Evolutionary conservation across 2,797 vertebrate species (phyloP), one percentile per base, ranked within the genome.

Genomic region (Coccyzus lansbergi): DNA sequence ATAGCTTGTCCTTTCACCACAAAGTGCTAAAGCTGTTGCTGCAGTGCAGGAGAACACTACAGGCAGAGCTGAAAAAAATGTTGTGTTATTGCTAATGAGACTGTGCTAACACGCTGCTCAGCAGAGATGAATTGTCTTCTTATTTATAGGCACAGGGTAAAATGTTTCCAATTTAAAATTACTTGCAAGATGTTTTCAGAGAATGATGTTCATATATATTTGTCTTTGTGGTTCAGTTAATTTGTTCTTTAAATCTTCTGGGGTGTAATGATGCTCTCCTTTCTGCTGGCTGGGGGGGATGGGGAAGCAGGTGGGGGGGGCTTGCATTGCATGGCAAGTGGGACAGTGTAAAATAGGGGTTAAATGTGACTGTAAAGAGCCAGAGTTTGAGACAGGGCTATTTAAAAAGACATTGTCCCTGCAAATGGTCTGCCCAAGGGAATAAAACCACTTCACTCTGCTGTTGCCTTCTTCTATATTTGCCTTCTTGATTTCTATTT

Each of bases 11-110:
- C 86, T 91, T 91, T 88, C 62, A 15, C 56, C 24, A 8, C 5
- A 2, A 93, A 96, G 90, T 88, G 93, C 87, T 81, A 81, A 93
- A 96, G 93, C 88, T 60, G 26, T 79, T 97, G 95, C 97, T 97
- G 98, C 96, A 97, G 94, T 97, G 97, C 97, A 96, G 98, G 91
- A 96, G 92, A 81, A 81, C 85, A 92, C 58, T 94, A 86, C 94
- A 95, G 96, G 80, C 88, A 91, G 83, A 81, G 86, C 92, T 88
- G 62, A 68, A 52, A 28, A 46, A 65, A 34, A 9, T 15, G 72
- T 72, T 67, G 87, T 74, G 51, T 76, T 48, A 42, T 16, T 94
- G 95, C 96, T 96, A 75, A 96, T 29, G 79, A 91, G 95, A 13
- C 64, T 75, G 91, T 85, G 93, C 93, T 95, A 71, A 82, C 40